A percentile compares a stretch with the other conserved stretches of the same genome.
phyloP scores from a whole-genome alignment of 2,797 vertebrate genomes.

The Poeciliopsis presidionis region DNA sequence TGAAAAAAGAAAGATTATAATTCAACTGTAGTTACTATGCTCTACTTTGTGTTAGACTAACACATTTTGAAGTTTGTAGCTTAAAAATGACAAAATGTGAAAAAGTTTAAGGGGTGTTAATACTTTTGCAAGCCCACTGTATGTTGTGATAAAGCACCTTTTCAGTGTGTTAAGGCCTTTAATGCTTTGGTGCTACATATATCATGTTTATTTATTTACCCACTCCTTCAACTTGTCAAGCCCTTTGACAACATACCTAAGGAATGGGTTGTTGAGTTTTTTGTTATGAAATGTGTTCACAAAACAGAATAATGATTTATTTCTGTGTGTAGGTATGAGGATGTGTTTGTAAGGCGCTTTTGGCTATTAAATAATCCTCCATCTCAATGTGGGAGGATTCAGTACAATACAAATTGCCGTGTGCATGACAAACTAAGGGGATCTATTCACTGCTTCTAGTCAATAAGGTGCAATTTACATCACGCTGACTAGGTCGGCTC shows the following conservation, averaged over 20 bases:
- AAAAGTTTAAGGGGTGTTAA: neutral
- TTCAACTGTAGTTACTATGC: neutral
- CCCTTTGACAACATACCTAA: slow-evolving; percentile 54
- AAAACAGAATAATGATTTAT: slow-evolving; percentile 33
- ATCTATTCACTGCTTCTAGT: slow-evolving; percentile 23
- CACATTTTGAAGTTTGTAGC: neutral
- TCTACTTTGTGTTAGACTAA: neutral
- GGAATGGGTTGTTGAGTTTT: slow-evolving; percentile 46
- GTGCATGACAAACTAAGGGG: slow-evolving; percentile 29
- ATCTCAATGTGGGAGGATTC: slow-evolving; percentile 52
- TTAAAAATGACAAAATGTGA: neutral
- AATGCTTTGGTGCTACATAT: slow-evolving; percentile 37
- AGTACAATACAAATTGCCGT: slow-evolving; percentile 17
- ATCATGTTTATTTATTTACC: slow-evolving; percentile 42
- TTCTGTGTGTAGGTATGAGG: slow-evolving; percentile 25
- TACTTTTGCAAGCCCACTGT: slow-evolving; percentile 2
- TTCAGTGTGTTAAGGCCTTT: slow-evolving; percentile 65
- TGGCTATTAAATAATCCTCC: slow-evolving; percentile 28
- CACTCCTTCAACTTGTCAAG: slow-evolving; percentile 57
- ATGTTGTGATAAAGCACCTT: slow-evolving; percentile 58
- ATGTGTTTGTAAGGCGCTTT: slow-evolving; percentile 39
- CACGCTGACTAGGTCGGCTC: slow-evolving; percentile 2
- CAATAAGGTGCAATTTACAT: slow-evolving; percentile 40
- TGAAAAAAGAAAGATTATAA: neutral
- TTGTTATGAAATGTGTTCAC: slow-evolving; percentile 58